phyloP scores from a whole-genome alignment of 2,797 vertebrate species.

The Channallabes apus region DNA sequence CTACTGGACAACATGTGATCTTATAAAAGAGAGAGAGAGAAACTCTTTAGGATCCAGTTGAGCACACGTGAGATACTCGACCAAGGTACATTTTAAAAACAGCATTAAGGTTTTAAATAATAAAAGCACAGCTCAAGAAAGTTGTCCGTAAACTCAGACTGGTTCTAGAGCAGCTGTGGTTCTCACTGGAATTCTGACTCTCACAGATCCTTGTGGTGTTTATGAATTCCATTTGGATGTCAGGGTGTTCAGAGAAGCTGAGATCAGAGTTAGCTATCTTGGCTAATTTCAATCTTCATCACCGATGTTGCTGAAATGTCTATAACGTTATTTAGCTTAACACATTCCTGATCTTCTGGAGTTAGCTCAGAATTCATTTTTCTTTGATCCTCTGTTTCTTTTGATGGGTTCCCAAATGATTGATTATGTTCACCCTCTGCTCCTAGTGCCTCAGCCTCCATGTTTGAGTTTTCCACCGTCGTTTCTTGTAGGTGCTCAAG shows the following conservation, averaged over 20 bases:
- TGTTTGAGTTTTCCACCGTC: constrained; percentile 33
- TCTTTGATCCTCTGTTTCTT: constrained; percentile 16
- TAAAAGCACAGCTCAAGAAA: not conserved
- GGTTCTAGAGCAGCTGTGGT: not conserved
- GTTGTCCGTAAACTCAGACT: constrained; percentile 16
- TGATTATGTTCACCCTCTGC: constrained; percentile 33
- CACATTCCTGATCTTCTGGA: constrained; percentile 8
- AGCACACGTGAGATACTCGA: not conserved
- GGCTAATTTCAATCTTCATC: constrained; percentile 34
- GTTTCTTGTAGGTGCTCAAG: constrained; percentile 20
- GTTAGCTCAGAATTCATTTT: constrained; percentile 5
- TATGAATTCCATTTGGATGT: not conserved
- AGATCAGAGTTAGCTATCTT: constrained; percentile 20
- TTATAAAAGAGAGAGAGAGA: not conserved
- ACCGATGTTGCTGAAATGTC: constrained; percentile 13
- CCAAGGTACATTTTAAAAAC: not conserved
- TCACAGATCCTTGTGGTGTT: not conserved
- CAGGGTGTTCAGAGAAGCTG: not conserved
- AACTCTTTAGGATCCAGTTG: not conserved
- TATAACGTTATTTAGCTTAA: constrained; percentile 20
- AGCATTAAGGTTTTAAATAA: not conserved
- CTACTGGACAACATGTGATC: not conserved
- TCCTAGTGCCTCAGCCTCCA: constrained; percentile 38
- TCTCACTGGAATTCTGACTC: not conserved
- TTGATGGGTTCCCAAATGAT: not conserved